Evolutionary conservation across 2,888 invertebrate species (phyloP), one percentile per base, ranked within the genome.

Genomic region (Drosophila yooni): DNA sequence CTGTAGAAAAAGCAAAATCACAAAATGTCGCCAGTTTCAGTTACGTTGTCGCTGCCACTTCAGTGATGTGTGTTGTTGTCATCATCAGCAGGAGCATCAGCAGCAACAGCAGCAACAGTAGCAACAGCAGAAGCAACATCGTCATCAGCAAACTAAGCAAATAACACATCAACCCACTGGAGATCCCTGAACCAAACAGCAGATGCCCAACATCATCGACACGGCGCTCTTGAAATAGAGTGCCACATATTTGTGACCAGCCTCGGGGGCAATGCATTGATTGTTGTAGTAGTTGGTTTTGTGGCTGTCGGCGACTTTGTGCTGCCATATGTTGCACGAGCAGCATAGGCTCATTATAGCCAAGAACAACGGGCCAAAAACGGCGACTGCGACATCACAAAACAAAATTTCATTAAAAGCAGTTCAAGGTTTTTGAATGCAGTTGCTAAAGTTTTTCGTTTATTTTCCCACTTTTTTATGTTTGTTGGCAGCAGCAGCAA

Each of bases 351-450:
- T 74, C 78, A 87, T 79, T 82, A 83, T 54, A 48, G 54, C 68
- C 56, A 56, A 2, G 11, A 56, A 56, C 38, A 56, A n/a, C 4
- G 58, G 62, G 25, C 40, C 51, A 62, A 58, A 63, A 74, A 27
- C 73, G 13, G 61, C 46, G 56, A 59, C 60, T 8, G 62, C 46
- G 57, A 40, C 66, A 56, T 18, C 40, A 36, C 34, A 52, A 53
- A 34, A 48, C 50, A 38, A 81, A 78, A 81, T 86, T 90, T 86
- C 87, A 81, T 90, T 90, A 86, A 88, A 86, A 88, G 76, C 86
- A 78, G 78, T 83, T 90, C 89, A 86, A 88, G 87, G 87, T 76
- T 83, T 76, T 52, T 62, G 64, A 82, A 85, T 86, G 90, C 86
- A 90, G 75, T 79, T 85, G 60, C 40, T 69, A 85, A 88, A 88